Base-by-base conservation (phyloP, 2,888 invertebrate genomes). In the Phyllotreta cruciferae region DNA sequence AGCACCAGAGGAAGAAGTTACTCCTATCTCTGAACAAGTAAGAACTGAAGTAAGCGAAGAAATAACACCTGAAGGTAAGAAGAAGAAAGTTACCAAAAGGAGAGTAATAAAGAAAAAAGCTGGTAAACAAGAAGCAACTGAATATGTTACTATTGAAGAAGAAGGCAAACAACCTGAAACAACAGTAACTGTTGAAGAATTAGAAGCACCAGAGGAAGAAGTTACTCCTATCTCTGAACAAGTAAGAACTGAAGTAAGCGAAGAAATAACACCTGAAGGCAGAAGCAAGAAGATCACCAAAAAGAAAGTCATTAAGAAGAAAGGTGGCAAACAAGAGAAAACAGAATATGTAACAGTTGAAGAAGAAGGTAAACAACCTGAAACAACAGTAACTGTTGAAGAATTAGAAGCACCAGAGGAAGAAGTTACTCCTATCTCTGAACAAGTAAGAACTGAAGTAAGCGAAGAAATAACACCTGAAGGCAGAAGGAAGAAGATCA, bases 321-420 rank as follows among this genome's bases (percentile, higher is more conserved):
- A 79, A 52, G 84, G 82, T 0, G 74, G 75, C 0, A 83, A 83
- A 56, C 63, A 74, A 62, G 76, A 75, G 71, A 72, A 74, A 13
- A 78, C 64, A 79, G 81, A 74, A 35, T 81, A 78, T 61, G 78
- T 78, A 34, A 80, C 75, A 75, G 73, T 80, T 70, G 68, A 82
- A 78, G 72, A 83, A 69, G 82, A 82, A 66, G 82, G 82, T 47
- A 81, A 79, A 72, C 70, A 80, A 76, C 77, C 83, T 64, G 83
- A 83, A 69, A 77, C 82, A 4, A 83, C 85, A 1, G 82, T 82
- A 72, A 82, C 81, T 9, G 77, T 81, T 1, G 73, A 79, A 42
- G 79, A 81, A 61, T 75, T 80, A 50, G 71, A 77, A 45, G 66
- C 67, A 72, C 71, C 77, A 8, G 61, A 58, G 50, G 55, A 55